These are phyloP conservation scores for Furnarius figulus DNA, from an alignment of 2,113 vertebrate species.

Conservation along the genomic window DNA sequence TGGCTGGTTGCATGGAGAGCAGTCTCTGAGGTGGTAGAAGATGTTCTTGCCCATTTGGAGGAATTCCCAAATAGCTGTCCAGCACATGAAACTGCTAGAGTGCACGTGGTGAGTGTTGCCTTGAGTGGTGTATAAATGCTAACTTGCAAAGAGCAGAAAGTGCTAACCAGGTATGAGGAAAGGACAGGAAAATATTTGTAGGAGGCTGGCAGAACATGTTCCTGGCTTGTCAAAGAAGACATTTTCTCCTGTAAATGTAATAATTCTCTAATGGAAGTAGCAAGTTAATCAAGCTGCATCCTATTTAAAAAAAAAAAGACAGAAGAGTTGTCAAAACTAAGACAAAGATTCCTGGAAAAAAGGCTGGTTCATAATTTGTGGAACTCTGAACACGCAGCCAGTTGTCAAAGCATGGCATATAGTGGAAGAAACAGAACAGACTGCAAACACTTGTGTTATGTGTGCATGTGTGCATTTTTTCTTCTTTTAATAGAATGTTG, in stretches of 20 bases:
- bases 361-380: neutral
- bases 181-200: neutral
- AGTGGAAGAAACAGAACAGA: neutral
- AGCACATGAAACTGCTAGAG: neutral
- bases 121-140: constrained; percentile 16
- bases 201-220: neutral
- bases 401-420: neutral
- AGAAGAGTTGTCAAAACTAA: neutral
- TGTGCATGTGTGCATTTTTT: neutral
- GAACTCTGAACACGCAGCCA: neutral
- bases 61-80: constrained; percentile 57
- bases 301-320: neutral
- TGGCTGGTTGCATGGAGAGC: constrained; percentile 66
- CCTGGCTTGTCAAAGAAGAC: neutral
- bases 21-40: constrained; percentile 68
- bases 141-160: neutral
- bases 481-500: neutral
- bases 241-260: neutral
- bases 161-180: constrained; percentile 41
- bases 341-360: neutral
- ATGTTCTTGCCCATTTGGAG: constrained; percentile 50
- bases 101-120: constrained; percentile 45
- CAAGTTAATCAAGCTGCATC: neutral
- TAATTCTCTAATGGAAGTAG: neutral
- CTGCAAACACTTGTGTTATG: neutral